These are phyloP conservation scores for Diplazon laetatorius DNA, from an alignment of 2,888 invertebrate species.

Conservation along the genomic window DNA sequence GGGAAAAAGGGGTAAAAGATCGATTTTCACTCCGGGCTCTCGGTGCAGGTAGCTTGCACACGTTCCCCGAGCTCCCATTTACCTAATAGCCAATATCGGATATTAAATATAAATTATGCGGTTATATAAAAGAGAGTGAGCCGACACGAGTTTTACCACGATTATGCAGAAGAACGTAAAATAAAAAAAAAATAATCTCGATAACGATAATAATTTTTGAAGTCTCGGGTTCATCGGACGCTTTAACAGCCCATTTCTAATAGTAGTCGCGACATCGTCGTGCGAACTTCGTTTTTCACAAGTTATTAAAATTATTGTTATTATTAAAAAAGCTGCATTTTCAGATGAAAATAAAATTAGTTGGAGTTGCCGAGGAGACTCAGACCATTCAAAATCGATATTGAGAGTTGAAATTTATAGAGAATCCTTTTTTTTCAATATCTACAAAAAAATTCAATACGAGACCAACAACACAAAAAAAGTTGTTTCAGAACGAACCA, in stretches of 20 bases:
- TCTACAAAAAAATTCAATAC: too few species aligned
- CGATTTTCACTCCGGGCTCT: constrained; percentile 38
- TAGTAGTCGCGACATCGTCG: constrained; percentile 19
- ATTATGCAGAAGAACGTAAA: not conserved
- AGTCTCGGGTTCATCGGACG: not conserved
- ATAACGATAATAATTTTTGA: constrained; percentile 54
- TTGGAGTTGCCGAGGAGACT: too few species aligned
- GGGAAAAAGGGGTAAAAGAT: constrained; percentile 36
- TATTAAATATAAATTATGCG: constrained; percentile 62
- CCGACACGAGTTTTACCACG: not conserved
- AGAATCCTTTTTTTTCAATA: too few species aligned
- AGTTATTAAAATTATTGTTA: too few species aligned
- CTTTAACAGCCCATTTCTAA: constrained; percentile 35
- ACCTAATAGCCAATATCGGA: constrained; percentile 59
- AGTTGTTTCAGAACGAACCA: too few species aligned
- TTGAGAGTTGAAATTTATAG: too few species aligned
- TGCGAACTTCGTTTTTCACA: too few species aligned
- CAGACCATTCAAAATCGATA: too few species aligned
- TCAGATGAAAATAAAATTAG: too few species aligned
- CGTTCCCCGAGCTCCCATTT: constrained; percentile 38
- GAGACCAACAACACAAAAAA: too few species aligned
- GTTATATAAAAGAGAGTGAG: constrained; percentile 33
- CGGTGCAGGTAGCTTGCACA: not conserved
- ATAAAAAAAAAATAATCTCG: constrained; percentile 34
- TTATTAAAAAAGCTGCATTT: too few species aligned